Percentiles rank a stretch among this genome's conserved stretches.
Evolutionary conservation across 2,888 invertebrate genomes (phyloP).

Genomic region (Selenia dentaria): DNA sequence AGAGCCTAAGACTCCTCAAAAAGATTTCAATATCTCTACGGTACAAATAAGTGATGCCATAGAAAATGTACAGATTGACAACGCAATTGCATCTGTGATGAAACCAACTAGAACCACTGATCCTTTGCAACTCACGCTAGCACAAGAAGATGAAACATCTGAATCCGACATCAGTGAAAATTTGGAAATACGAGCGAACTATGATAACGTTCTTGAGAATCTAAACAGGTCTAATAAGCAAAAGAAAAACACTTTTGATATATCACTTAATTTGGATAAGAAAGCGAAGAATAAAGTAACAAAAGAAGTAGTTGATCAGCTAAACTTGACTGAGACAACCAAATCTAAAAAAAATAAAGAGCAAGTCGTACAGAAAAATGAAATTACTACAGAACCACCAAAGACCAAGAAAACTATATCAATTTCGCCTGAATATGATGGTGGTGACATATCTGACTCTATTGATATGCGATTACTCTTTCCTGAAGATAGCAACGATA

Average conservation of each 20-base stretch:
- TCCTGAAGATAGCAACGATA: constrained; percentile 67
- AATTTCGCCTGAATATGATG: constrained; percentile 18
- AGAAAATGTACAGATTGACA: constrained; percentile 53
- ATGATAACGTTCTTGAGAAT: constrained; percentile 61
- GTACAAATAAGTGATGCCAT: constrained; percentile 54
- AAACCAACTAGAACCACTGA: constrained; percentile 54
- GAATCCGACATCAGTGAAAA: constrained; percentile 60
- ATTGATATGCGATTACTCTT: constrained; percentile 68
- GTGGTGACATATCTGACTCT: constrained; percentile 58
- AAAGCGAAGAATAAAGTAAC: constrained; percentile 51
- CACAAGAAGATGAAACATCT: constrained; percentile 35
- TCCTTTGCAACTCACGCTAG: constrained; percentile 54
- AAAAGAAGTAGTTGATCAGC: constrained; percentile 59
- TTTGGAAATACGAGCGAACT: constrained; percentile 65
- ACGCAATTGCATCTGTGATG: constrained; percentile 49
- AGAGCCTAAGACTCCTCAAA: constrained; percentile 65
- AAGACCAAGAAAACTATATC: constrained; percentile 18
- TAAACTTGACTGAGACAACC: constrained; percentile 66
- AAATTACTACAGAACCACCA: constrained; percentile 20
- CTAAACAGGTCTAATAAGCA: constrained; percentile 46
- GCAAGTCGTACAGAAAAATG: constrained; percentile 8
- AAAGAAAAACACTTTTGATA: constrained; percentile 45
- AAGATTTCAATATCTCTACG: constrained; percentile 50
- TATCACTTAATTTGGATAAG: constrained; percentile 60
- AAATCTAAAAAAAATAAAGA: constrained; percentile 39